A percentile compares a stretch with the other conserved stretches of the same genome.
These are phyloP conservation scores for Drosophila oshimai DNA, from an alignment of 1,140 invertebrate species.

Conservation along the genomic window DNA sequence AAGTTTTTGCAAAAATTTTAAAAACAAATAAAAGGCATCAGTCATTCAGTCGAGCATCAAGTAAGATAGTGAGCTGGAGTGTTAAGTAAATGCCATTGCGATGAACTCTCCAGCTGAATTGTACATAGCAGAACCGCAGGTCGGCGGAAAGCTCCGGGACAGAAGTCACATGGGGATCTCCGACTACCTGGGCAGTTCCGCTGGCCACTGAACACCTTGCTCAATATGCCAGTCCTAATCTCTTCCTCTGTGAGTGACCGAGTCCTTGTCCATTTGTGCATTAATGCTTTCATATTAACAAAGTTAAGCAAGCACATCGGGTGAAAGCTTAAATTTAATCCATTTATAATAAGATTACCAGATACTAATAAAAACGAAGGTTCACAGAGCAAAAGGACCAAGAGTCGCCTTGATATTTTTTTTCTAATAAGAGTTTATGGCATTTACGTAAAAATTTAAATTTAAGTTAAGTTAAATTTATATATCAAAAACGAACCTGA, in stretches of 20 bases:
- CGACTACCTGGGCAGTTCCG: constrained; percentile 59
- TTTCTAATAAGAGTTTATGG: too few species aligned
- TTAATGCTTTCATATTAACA: constrained; percentile 58
- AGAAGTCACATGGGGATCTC: constrained; percentile 46
- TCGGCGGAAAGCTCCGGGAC: constrained; percentile 10
- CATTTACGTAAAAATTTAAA: too few species aligned
- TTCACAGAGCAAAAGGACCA: not conserved
- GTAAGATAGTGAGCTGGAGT: constrained; percentile 70
- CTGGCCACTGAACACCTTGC: constrained; percentile 16
- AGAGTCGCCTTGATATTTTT: too few species aligned
- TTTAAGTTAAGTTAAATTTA: too few species aligned
- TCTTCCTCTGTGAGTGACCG: not conserved
- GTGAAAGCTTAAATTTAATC: constrained; percentile 14
- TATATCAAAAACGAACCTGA: too few species aligned
- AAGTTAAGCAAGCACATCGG: constrained; percentile 35
- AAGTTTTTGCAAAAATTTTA: constrained; percentile 58
- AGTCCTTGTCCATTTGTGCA: constrained; percentile 8
- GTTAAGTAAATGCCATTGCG: constrained; percentile 77
- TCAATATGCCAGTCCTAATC: constrained; percentile 11
- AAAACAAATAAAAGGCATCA: constrained; percentile 75
- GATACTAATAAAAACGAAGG: constrained; percentile 22
- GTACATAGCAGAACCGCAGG: not conserved
- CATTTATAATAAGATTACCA: constrained; percentile 31
- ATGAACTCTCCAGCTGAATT: constrained; percentile 15
- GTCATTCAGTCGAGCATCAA: constrained; percentile 75